Evolutionary conservation across 2,797 vertebrate species (phyloP).

Genomic region (Sebastolobus altivelis): DNA sequence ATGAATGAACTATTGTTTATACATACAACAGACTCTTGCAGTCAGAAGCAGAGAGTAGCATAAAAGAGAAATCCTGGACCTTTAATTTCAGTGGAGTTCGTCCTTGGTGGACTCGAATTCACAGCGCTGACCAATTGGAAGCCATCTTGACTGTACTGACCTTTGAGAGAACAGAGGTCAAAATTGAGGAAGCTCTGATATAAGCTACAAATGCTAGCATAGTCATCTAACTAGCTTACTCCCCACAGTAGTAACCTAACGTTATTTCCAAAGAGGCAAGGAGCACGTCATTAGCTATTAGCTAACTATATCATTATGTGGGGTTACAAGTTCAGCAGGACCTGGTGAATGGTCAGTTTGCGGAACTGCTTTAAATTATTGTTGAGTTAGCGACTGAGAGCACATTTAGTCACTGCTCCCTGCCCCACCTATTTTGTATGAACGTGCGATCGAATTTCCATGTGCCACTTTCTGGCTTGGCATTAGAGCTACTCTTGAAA

Average conservation of each 20-base stretch:
- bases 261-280: background rate
- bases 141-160: background rate
- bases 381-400: background rate
- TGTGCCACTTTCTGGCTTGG: background rate
- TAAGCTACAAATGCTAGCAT: background rate
- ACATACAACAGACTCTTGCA: background rate
- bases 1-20: background rate
- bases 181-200: background rate
- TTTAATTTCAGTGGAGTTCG: background rate
- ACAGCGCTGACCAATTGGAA: background rate
- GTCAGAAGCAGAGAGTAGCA: background rate
- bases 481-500: background rate
- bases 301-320: background rate
- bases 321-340: background rate
- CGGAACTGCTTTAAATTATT: background rate
- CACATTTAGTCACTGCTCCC: background rate
- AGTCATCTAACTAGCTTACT: background rate
- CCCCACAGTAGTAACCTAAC: background rate
- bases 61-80: background rate
- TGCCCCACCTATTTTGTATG: background rate
- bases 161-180: constrained; percentile 1
- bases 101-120: constrained; percentile 10
- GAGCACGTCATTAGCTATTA: background rate
- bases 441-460: background rate
- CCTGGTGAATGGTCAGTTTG: background rate